phyloP scores from a whole-genome alignment of 1,140 invertebrate species.

The Trigoniulus corallinus region DNA sequence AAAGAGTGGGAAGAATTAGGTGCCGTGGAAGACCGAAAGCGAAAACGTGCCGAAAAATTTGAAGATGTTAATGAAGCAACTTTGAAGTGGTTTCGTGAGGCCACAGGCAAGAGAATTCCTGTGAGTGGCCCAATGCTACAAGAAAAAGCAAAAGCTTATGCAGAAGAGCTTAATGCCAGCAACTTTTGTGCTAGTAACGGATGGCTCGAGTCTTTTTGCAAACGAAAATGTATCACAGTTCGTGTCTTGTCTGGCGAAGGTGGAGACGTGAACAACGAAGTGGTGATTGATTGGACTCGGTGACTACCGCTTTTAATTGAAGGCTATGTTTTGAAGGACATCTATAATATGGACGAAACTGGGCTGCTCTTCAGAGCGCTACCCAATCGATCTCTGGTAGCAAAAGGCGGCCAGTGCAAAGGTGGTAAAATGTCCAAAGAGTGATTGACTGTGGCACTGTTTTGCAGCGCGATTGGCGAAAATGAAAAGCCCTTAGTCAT shows the following conservation, averaged over 20 bases:
- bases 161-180: conserved; percentile 13
- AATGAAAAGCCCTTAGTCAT: conserved; percentile 15
- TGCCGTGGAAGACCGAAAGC: too few relatives aligned
- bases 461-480: conserved; percentile 11
- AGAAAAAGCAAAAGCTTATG: conserved; percentile 17
- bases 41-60: too few relatives aligned
- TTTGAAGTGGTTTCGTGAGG: not conserved
- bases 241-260: conserved; percentile 12
- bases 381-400: conserved; percentile 13
- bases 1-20: too few relatives aligned
- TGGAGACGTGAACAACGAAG: conserved; percentile 7
- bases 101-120: not conserved
- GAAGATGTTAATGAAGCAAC: too few relatives aligned
- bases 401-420: conserved; percentile 12
- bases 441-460: conserved; percentile 10
- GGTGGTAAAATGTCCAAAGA: conserved; percentile 16
- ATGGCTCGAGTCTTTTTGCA: conserved; percentile 16
- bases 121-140: conserved; percentile 14
- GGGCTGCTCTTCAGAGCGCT: conserved; percentile 13
- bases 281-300: conserved; percentile 1
- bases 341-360: too few relatives aligned
- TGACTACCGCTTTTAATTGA: conserved; percentile 2
- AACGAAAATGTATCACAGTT: conserved; percentile 14
- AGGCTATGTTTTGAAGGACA: too few relatives aligned
- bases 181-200: conserved; percentile 18